Conservation (phyloP, 2,113 vertebrate species). For the Castor canadensis region DNA sequence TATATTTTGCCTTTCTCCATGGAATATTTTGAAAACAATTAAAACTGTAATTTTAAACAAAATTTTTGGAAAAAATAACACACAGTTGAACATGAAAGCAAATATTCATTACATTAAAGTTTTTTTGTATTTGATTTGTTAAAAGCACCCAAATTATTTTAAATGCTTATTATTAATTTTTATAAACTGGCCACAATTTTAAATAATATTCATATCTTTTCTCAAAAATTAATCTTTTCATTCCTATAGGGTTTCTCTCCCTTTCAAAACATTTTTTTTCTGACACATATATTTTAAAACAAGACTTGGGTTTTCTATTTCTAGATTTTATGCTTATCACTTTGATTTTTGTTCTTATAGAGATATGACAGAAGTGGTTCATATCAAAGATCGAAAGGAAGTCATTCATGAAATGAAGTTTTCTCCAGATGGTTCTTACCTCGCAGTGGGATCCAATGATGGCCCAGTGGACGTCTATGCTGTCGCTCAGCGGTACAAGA, state of each 20-base stretch:
- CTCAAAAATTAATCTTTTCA: neutral
- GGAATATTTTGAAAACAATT: conserved; percentile 12
- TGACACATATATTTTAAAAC: neutral
- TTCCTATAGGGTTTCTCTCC: neutral
- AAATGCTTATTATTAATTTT: conserved; percentile 28
- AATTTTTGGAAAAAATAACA: neutral
- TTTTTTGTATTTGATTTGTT: conserved; percentile 16
- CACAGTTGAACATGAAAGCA: conserved; percentile 1
- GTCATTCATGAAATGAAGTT: conserved; percentile 99
- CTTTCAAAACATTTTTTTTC: neutral
- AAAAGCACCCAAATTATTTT: neutral
- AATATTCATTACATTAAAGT: neutral
- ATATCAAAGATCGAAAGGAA: conserved; percentile 98
- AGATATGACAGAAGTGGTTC: conserved; percentile 99
- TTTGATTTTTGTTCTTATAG: conserved; percentile 81
- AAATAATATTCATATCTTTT: conserved; percentile 22
- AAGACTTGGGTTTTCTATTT: neutral
- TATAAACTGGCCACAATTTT: neutral
- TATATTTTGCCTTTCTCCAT: neutral
- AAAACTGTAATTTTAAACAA: neutral
- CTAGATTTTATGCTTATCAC: neutral
- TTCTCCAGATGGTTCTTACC: conserved; percentile 94
- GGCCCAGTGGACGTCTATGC: conserved; percentile 95
- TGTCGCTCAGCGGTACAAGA: conserved; percentile 95
- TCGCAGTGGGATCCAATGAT: conserved; percentile 97